Base-by-base conservation (phyloP, 2,888 invertebrate genomes). In the Teleiodes luculella region DNA sequence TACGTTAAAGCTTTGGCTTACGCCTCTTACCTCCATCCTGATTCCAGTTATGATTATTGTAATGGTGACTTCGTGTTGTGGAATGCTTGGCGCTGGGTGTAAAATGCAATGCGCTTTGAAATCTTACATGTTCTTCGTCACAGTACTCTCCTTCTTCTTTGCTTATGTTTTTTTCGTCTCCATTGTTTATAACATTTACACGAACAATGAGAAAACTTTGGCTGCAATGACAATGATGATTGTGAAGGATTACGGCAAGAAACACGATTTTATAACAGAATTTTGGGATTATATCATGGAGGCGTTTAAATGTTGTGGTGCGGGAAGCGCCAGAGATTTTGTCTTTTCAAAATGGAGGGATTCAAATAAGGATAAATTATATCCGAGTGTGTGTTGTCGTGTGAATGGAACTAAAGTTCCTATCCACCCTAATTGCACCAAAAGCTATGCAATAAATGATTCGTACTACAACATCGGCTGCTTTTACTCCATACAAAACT, bases 51-150 rank as follows among this genome's bases (percentile, higher is more conserved):
- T 80, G 0, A 36, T 68, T 0, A 16, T 86, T 0, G 70, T 78
- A 0, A 81, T 85, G 72, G 49, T 83, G 45, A 85, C 86, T 0
- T 83, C 88, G 0, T 86, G 86, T 51, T 89, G 86, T 55, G 89
- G 89, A 0, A 71, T 88, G 0, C 59, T 87, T 1, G 86, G 86
- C 1, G 84, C 88, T 0, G 84, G 85, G 0, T 88, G 86, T 57
- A 79, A 70, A 61, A 51, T 81, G 10, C 82, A 83, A 70, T 87
- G 86, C 49, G 86, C 87, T 0, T 67, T 86, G 1, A 85, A 87
- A 57, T 68, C 80, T 0, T 89, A 88, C 62, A 70, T 88, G 13
- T 76, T 86, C 31, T 74, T 87, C 1, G 80, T 80, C 0, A 75
- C 83, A 0, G 16, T 77, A 0, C 55, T 83, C 53, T 72, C 76